These are phyloP conservation scores for Catajapyx aquilonaris DNA, from an alignment of 1,140 invertebrate species.

Conservation along the genomic window DNA sequence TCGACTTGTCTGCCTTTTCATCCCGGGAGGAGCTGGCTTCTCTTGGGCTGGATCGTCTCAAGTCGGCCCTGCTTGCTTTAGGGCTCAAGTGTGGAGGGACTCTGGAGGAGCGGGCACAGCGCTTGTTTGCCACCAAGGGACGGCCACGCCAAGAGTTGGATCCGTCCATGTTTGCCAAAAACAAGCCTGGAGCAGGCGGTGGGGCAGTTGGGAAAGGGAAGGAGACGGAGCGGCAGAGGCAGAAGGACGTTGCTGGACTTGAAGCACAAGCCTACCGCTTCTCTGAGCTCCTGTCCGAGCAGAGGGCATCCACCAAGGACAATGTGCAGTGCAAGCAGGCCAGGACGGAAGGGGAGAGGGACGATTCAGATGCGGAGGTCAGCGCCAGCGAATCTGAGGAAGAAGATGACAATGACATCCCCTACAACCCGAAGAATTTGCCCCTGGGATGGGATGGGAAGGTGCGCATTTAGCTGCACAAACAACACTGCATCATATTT, in stretches of 20 bases:
- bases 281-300: constrained; percentile 56
- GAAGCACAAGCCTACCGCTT: constrained; percentile 80
- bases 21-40: constrained; percentile 96
- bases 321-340: constrained; percentile 98
- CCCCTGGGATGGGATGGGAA: constrained; percentile 99
- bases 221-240: constrained; percentile 39
- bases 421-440: constrained; percentile 98
- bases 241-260: constrained; percentile 59
- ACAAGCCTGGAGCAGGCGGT: constrained; percentile 33
- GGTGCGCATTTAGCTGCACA: constrained; percentile 24
- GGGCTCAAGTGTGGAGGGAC: constrained; percentile 98
- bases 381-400: constrained; percentile 67
- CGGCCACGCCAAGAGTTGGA: constrained; percentile 64
- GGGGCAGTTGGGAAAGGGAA: constrained; percentile 37
- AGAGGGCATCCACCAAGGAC: constrained; percentile 79
- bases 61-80: constrained; percentile 91
- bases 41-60: constrained; percentile 86
- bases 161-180: constrained; percentile 73
- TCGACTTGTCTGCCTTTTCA: constrained; percentile 90
- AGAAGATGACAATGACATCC: constrained; percentile 78
- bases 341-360: constrained; percentile 78
- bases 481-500: neutral
- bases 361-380: constrained; percentile 80
- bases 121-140: constrained; percentile 88
- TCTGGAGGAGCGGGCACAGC: constrained; percentile 84